Conservation (phyloP, 2,888 invertebrate species). For the Tetragonula carbonaria region DNA sequence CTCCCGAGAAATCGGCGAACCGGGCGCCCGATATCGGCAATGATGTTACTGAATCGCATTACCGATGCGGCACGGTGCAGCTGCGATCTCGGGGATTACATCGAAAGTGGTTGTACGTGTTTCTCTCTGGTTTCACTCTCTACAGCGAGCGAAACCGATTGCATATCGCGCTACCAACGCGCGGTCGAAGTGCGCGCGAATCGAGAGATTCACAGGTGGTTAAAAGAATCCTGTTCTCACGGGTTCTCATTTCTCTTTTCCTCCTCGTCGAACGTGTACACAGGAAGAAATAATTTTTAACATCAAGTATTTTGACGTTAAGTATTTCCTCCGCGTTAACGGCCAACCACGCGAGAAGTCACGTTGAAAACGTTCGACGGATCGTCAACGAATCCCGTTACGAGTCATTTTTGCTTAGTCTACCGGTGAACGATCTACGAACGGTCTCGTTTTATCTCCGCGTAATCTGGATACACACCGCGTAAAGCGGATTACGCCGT, state of each 20-base stretch:
- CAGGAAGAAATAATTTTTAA: background rate
- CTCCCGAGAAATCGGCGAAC: background rate
- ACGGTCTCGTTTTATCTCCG: background rate
- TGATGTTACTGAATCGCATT: conserved; percentile 37
- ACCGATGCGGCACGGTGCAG: conserved; percentile 26
- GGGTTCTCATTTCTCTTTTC: background rate
- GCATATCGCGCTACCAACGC: conserved; percentile 10
- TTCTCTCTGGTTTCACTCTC: conserved; percentile 55
- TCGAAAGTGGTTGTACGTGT: conserved; percentile 52
- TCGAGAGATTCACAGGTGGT: background rate
- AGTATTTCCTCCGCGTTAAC: background rate
- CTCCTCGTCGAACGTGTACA: too few relatives aligned
- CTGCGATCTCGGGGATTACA: conserved; percentile 25
- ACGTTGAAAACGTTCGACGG: too few relatives aligned
- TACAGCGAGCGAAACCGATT: conserved; percentile 17
- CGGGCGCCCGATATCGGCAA: background rate
- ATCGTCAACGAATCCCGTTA: conserved; percentile 40
- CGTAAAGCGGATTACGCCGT: background rate
- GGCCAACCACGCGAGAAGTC: background rate
- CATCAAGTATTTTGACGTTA: conserved; percentile 2
- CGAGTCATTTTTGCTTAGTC: conserved; percentile 21
- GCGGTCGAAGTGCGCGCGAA: conserved; percentile 5
- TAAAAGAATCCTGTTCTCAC: background rate
- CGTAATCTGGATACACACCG: too few relatives aligned
- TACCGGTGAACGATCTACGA: background rate